These are phyloP conservation scores for Platysteira castanea DNA, from an alignment of 2,113 vertebrate species.

Conservation along the genomic window DNA sequence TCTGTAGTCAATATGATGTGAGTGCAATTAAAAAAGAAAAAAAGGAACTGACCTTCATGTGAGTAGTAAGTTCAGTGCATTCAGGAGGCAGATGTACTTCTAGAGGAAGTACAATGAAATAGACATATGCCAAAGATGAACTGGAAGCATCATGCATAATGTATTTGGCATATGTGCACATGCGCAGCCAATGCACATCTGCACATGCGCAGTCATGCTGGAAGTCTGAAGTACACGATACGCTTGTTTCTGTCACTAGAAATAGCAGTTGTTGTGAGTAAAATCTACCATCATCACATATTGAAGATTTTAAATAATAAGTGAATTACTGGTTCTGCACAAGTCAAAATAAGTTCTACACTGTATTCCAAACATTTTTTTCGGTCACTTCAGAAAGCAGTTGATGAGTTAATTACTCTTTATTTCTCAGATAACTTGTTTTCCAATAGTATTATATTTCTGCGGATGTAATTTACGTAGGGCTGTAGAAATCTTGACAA, in stretches of 20 bases:
- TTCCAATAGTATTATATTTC: not conserved
- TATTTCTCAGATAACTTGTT: not conserved
- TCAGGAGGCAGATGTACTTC: not conserved
- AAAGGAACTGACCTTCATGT: not conserved
- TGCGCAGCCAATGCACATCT: not conserved
- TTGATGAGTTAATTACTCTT: not conserved
- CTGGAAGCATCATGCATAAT: not conserved
- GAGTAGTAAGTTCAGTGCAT: not conserved
- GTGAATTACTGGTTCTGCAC: not conserved
- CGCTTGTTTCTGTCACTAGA: not conserved
- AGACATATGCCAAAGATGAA: not conserved
- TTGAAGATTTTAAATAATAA: not conserved
- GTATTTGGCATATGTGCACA: not conserved
- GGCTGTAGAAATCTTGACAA: too few relatives aligned
- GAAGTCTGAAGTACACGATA: not conserved
- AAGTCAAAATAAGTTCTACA: not conserved
- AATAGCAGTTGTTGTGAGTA: not conserved
- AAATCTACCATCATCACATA: not conserved
- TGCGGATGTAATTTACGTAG: not conserved
- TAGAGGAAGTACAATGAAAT: not conserved
- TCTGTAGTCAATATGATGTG: accelerated
- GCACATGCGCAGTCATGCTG: not conserved
- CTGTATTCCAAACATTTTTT: not conserved
- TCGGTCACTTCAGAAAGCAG: not conserved
- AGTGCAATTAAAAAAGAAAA: not conserved